Evolutionary conservation across 2,113 vertebrate species (phyloP).

Genomic region (Theristicus caerulescens): DNA sequence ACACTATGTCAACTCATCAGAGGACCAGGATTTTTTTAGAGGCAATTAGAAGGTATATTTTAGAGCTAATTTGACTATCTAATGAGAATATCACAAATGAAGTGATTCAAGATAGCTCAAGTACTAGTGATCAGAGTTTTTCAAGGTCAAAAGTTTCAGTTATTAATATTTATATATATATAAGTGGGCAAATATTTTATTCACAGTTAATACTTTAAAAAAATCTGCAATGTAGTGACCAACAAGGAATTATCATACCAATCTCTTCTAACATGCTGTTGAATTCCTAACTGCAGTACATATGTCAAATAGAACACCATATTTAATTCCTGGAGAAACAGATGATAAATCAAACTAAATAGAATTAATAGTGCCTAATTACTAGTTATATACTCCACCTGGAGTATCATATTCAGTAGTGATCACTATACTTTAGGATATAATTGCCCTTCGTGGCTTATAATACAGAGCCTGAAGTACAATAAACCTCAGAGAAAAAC

Average conservation of each 20-base stretch:
- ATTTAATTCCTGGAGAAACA: constrained; percentile 61
- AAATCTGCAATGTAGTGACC: constrained; percentile 46
- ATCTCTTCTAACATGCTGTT: constrained; percentile 26
- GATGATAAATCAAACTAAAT: constrained; percentile 69
- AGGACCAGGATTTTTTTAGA: constrained; percentile 54
- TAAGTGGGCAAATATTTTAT: constrained; percentile 56
- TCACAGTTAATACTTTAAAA: constrained; percentile 44
- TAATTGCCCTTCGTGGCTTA: constrained; percentile 44
- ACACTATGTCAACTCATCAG: constrained; percentile 54
- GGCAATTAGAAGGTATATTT: constrained; percentile 69
- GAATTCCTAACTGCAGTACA: constrained; percentile 39
- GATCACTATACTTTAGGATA: constrained; percentile 53
- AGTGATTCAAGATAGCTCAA: constrained; percentile 60
- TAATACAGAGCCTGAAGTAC: constrained; percentile 5
- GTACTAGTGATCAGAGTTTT: constrained; percentile 54
- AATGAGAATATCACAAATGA: constrained; percentile 64
- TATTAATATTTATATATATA: constrained; percentile 69
- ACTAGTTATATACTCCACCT: constrained; percentile 58
- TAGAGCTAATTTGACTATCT: constrained; percentile 68
- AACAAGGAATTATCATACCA: constrained; percentile 44
- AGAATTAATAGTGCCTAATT: constrained; percentile 74
- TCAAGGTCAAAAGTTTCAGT: constrained; percentile 55
- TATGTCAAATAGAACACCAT: constrained; percentile 41
- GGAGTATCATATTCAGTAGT: constrained; percentile 56
- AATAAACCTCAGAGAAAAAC: constrained; percentile 38